Evolutionary conservation across 1,140 invertebrate genomes (phyloP).

Genomic region (Drosophila ficusphila): DNA sequence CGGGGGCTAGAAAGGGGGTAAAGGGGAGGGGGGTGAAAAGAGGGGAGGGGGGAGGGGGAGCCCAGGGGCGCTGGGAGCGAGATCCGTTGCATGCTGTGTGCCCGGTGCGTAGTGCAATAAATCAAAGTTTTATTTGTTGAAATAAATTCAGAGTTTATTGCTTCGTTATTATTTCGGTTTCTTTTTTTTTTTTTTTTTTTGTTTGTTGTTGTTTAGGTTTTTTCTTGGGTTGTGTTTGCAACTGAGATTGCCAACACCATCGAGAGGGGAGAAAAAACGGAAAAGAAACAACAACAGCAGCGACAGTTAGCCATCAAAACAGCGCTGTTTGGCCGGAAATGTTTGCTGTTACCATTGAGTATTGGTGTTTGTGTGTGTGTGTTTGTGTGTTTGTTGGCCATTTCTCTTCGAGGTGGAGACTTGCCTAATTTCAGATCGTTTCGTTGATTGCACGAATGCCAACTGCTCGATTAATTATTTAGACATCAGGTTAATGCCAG

Average conservation of each 20-base stretch:
- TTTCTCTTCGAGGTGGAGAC: constrained; percentile 4
- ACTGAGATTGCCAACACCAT: constrained; percentile 9
- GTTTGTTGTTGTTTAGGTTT: background rate
- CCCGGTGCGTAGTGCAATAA: constrained; percentile 71
- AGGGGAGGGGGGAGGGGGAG: too few species aligned
- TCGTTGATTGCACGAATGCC: constrained; percentile 22
- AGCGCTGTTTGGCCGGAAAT: constrained; percentile 28
- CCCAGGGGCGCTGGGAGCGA: constrained; percentile 23
- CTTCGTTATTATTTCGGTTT: constrained; percentile 74
- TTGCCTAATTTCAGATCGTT: constrained; percentile 48
- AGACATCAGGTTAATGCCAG: constrained; percentile 24
- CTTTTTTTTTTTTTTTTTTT: background rate
- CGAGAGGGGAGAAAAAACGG: background rate
- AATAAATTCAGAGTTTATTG: constrained; percentile 82
- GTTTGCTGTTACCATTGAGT: constrained; percentile 22
- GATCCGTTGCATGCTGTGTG: constrained; percentile 72
- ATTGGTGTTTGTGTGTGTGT: background rate
- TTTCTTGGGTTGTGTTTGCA: background rate
- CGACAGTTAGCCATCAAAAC: constrained; percentile 48
- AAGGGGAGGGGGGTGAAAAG: background rate
- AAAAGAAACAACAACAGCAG: constrained; percentile 4
- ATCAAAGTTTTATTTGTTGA: constrained; percentile 83
- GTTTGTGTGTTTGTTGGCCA: background rate
- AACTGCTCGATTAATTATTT: constrained; percentile 35
- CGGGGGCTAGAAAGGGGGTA: background rate